Evolutionary conservation across 2,113 vertebrate species (phyloP).

Genomic region (Actinemys pallida): DNA sequence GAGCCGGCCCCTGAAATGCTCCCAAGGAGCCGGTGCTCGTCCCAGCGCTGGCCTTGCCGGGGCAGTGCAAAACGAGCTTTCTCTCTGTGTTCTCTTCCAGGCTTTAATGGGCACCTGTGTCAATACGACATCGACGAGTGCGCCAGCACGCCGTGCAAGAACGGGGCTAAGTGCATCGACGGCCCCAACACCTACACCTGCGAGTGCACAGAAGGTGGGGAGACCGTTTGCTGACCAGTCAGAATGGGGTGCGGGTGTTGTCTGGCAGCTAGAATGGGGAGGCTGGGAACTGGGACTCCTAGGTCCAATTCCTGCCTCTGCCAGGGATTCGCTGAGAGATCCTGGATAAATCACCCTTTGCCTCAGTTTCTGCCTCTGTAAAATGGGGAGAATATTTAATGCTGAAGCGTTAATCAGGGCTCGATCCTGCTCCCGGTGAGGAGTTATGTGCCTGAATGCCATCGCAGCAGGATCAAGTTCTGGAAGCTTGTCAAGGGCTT

Average conservation of each 20-base stretch:
- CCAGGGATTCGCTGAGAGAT: not conserved
- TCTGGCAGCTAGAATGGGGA: not conserved
- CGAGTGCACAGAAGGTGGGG: constrained; percentile 92
- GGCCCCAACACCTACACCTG: constrained; percentile 94
- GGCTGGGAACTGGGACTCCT: not conserved
- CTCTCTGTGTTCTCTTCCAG: constrained; percentile 57
- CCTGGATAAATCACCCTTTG: not conserved
- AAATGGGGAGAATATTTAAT: not conserved
- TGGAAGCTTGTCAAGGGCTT: not conserved
- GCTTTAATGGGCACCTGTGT: constrained; percentile 91
- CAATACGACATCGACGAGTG: constrained; percentile 94
- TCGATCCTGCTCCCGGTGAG: not conserved
- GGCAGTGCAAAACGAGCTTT: fast-evolving
- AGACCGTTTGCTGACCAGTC: not conserved
- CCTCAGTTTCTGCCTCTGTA: too few species aligned
- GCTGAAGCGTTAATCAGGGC: not conserved
- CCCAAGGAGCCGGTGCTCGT: not conserved
- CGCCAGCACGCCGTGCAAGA: constrained; percentile 95
- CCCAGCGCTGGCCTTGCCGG: fast-evolving
- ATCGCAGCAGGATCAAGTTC: not conserved
- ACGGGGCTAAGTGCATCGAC: constrained; percentile 93
- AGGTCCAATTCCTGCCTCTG: not conserved
- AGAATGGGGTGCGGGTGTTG: too few species aligned
- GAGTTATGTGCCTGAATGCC: not conserved
- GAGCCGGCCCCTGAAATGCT: not conserved